These are phyloP conservation scores for Pseudomyrmex concolor DNA, from an alignment of 1,140 invertebrate species.

Conservation along the genomic window DNA sequence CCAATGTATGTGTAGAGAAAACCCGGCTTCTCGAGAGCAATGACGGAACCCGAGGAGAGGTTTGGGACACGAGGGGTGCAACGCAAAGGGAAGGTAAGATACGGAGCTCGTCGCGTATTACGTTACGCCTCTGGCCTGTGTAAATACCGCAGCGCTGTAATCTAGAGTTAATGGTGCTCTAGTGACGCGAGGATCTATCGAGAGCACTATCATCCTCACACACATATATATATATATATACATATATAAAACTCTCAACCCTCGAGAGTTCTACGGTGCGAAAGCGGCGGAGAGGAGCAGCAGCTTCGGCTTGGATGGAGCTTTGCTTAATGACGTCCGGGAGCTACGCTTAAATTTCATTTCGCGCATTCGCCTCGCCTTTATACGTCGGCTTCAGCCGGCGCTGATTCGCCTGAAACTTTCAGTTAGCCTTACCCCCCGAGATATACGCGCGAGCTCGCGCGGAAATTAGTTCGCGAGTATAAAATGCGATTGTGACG, in stretches of 20 bases:
- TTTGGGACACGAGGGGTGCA: not conserved
- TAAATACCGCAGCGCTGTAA: slow-evolving; percentile 80
- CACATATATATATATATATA: not conserved
- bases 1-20: not conserved
- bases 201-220: slow-evolving; percentile 44
- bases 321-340: slow-evolving; percentile 59
- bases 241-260: slow-evolving; percentile 23
- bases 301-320: slow-evolving; percentile 38
- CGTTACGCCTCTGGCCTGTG: slow-evolving; percentile 75
- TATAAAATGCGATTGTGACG: not conserved
- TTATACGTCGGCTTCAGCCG: slow-evolving; percentile 28
- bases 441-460: slow-evolving; percentile 8
- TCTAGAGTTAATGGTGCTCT: slow-evolving; percentile 81
- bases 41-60: too few species aligned
- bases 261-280: slow-evolving; percentile 59
- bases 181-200: slow-evolving; percentile 72
- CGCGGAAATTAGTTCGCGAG: slow-evolving; percentile 45
- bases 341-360: slow-evolving; percentile 60
- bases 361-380: slow-evolving; percentile 30
- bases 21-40: slow-evolving; percentile 1
- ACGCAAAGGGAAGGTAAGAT: slow-evolving; percentile 53
- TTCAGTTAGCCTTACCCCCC: slow-evolving; percentile 8
- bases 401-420: slow-evolving; percentile 28
- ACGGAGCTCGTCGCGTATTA: slow-evolving; percentile 71
- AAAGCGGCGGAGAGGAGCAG: slow-evolving; percentile 18